Conservation (phyloP, 2,888 invertebrate genomes). For the Andrena trimmerana region DNA sequence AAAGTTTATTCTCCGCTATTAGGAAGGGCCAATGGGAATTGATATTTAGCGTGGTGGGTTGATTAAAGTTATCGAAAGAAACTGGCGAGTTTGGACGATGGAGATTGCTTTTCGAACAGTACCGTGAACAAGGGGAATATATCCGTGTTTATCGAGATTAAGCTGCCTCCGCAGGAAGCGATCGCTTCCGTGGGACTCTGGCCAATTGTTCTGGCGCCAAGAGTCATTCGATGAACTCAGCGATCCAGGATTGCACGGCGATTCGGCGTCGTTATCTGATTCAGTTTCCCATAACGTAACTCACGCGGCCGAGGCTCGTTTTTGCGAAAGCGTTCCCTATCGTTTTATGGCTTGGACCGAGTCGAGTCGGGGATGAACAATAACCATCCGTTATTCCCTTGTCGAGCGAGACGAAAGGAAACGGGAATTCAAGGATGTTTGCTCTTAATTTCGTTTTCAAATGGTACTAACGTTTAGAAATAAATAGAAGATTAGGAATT, state of each 20-base stretch:
- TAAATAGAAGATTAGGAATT: not conserved
- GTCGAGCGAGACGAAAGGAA: not conserved
- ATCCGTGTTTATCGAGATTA: constrained; percentile 43
- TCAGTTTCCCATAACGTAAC: constrained; percentile 12
- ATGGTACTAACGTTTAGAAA: not conserved
- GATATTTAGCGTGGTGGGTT: no score
- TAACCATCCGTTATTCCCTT: not conserved
- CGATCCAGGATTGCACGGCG: constrained; percentile 14
- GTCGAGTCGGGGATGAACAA: not conserved
- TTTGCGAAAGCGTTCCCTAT: not conserved
- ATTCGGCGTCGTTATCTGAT: constrained; percentile 27
- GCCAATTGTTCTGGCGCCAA: constrained; percentile 54
- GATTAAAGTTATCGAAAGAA: not conserved
- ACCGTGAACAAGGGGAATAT: constrained; percentile 20
- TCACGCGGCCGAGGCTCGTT: not conserved
- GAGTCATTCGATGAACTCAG: constrained; percentile 32
- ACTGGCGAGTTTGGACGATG: not conserved
- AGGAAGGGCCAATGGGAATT: not conserved
- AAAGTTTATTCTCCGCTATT: no score
- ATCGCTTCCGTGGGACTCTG: constrained; percentile 28
- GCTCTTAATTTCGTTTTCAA: not conserved
- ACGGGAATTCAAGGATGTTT: not conserved
- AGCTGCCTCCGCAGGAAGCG: constrained; percentile 16
- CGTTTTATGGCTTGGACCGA: not conserved
- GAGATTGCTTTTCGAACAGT: constrained; percentile 27